phyloP scores from a whole-genome alignment of 2,797 vertebrate species.

The Tadarida brasiliensis region DNA sequence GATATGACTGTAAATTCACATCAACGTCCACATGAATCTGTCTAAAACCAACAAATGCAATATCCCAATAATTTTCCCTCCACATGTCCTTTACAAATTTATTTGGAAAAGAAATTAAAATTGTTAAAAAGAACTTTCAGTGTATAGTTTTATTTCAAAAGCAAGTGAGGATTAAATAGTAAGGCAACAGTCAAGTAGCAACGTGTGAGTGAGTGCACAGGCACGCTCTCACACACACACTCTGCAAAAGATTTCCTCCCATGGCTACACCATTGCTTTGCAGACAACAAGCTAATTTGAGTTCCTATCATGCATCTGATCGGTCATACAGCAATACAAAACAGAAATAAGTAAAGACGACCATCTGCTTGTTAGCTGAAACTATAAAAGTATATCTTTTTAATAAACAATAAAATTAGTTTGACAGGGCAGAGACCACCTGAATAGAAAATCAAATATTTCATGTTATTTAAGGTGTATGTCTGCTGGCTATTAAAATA shows the following conservation, averaged over 20 bases:
- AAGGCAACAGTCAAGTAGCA: slow-evolving; percentile 63
- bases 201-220: slow-evolving; percentile 30
- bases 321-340: slow-evolving; percentile 99
- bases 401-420: slow-evolving; percentile 99
- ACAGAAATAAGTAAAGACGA: slow-evolving; percentile 99
- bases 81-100: slow-evolving; percentile 72
- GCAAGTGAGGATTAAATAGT: slow-evolving; percentile 77
- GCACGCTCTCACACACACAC: slow-evolving; percentile 7
- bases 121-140: slow-evolving; percentile 77
- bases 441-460: slow-evolving; percentile 98
- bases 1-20: slow-evolving; percentile 74
- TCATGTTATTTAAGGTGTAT: slow-evolving; percentile 97
- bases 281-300: slow-evolving; percentile 99
- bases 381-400: slow-evolving; percentile 99
- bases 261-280: slow-evolving; percentile 94
- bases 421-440: slow-evolving; percentile 98
- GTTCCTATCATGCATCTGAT: slow-evolving; percentile 99
- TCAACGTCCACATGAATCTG: slow-evolving; percentile 57
- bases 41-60: slow-evolving; percentile 61
- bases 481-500: slow-evolving; percentile 96
- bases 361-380: slow-evolving; percentile 99
- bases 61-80: slow-evolving; percentile 56
- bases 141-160: slow-evolving; percentile 70
- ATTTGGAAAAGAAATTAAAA: slow-evolving; percentile 73
- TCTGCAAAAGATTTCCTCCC: slow-evolving; percentile 91